Base-by-base conservation (phyloP, 2,888 invertebrate genomes). In the Dryobotodes eremita region DNA sequence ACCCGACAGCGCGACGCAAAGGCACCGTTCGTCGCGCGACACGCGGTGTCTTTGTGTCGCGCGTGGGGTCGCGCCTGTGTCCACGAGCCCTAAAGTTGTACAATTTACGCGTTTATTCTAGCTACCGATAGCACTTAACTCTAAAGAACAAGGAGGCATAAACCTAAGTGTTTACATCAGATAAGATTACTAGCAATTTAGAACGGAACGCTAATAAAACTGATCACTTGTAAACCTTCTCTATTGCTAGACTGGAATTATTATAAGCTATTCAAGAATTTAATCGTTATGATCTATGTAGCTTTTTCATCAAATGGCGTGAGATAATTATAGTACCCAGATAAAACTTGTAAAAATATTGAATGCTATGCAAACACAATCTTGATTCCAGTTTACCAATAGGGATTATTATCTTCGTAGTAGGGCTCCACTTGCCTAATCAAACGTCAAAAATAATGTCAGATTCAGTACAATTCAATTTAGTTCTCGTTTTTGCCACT, bases 131-230 rank as follows among this genome's bases (percentile, higher is more conserved):
- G n/a, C 79, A 84, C 72, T 82, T 61, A 66, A 8, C 15, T 66
- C 26, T 31, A 68, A 59, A 15, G 17, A 31, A 69, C 55, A 69
- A 50, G 15, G 50, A 71, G 66, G 36, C 75, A 70, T 55, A 75
- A 64, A 76, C 69, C 53, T 26, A 62, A 81, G 72, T 73, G 66
- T 59, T 85, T 85, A 62, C 61, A 76, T 66, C 72, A 72, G 70
- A 81, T 70, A 79, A 62, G 81, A 78, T 69, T 72, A 72, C 59
- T 62, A 8, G n/a, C 61, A 70, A 82, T 82, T 74, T 69, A 72
- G 57, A 82, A 78, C 57, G 68, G 55, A 71, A 65, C 26, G 57
- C 61, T 72, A 68, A 64, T 86, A 66, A 75, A 84, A 86, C 61
- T 57, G 61, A 75, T 78, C 57, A 75, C 50, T 65, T 68, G 50